Evolutionary conservation across 2,888 invertebrate genomes (phyloP).

Genomic region (Harpalus rubripes): DNA sequence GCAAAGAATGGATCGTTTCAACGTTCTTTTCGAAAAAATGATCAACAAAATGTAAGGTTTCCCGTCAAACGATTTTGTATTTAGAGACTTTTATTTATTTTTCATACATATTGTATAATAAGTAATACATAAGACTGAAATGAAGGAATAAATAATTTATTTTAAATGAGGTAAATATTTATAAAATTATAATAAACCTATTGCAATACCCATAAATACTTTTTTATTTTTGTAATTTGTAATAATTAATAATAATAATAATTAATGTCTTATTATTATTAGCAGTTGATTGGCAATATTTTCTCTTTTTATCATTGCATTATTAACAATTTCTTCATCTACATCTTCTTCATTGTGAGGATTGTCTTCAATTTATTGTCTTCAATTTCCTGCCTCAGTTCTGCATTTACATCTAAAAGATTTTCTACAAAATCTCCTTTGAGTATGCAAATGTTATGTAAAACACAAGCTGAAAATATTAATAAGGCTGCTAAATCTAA

Average conservation of each 20-base stretch:
- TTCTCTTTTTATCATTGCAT: constrained; percentile 8
- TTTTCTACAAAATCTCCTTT: constrained; percentile 19
- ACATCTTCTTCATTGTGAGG: background rate
- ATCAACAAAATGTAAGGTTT: too few species aligned
- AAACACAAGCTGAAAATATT: constrained; percentile 15
- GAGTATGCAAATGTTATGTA: constrained; percentile 21
- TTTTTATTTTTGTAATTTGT: background rate
- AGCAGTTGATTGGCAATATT: constrained; percentile 21
- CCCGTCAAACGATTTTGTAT: too few species aligned
- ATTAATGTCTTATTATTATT: constrained; percentile 1
- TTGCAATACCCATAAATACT: too few species aligned
- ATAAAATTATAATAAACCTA: too few species aligned
- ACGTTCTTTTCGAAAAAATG: too few species aligned
- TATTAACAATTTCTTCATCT: background rate
- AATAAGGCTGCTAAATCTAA: constrained; percentile 7
- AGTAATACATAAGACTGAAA: too few species aligned
- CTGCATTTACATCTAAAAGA: background rate
- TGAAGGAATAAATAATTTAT: too few species aligned
- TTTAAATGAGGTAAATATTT: too few species aligned
- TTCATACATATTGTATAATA: too few species aligned
- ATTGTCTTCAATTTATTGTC: constrained; percentile 14
- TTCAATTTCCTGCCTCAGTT: background rate
- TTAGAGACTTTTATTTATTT: too few species aligned
- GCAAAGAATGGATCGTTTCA: too few species aligned
- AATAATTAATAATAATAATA: too few species aligned